Conservation (phyloP, 2,888 invertebrate genomes). For the Dasysyrphus albostriatus region DNA sequence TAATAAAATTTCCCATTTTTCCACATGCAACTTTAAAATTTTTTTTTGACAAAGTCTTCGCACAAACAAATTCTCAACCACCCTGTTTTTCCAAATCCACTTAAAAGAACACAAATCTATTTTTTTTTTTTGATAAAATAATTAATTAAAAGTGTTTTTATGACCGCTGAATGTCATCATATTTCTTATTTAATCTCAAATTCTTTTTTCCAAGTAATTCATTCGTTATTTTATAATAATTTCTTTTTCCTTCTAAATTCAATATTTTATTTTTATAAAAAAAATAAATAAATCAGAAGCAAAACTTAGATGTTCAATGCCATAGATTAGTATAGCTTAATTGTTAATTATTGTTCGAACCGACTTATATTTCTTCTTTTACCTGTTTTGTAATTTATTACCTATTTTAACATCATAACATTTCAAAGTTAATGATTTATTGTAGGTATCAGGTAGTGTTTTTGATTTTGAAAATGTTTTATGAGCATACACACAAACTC, state of each 20-base stretch:
- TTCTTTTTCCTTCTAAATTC: background rate
- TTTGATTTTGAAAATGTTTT: slow-evolving; percentile 33
- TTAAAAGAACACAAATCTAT: background rate
- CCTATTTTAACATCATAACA: slow-evolving; percentile 16
- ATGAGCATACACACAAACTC: background rate
- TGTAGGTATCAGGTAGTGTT: background rate
- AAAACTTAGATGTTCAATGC: slow-evolving; percentile 20
- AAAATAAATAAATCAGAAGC: slow-evolving; percentile 11
- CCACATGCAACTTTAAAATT: no score
- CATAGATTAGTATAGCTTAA: slow-evolving; percentile 58
- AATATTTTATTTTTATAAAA: background rate
- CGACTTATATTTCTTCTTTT: slow-evolving; percentile 12
- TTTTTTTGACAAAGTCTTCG: no score
- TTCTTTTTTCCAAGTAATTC: slow-evolving; percentile 36
- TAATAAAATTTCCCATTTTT: no score
- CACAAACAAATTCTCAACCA: background rate
- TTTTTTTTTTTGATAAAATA: slow-evolving; percentile 25
- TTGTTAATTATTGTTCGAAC: slow-evolving; percentile 55
- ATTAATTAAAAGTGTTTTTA: slow-evolving; percentile 50
- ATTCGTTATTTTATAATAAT: slow-evolving; percentile 21
- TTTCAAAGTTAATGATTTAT: slow-evolving; percentile 56
- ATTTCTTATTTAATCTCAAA: slow-evolving; percentile 50
- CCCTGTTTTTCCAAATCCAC: background rate
- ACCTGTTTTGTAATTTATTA: slow-evolving; percentile 64
- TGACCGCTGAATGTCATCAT: slow-evolving; percentile 55